Percentiles rank a stretch among this genome's conserved stretches.
These are phyloP conservation scores for Etheostoma nigrum DNA, from an alignment of 2,797 vertebrate genomes.

Conservation along the genomic window DNA sequence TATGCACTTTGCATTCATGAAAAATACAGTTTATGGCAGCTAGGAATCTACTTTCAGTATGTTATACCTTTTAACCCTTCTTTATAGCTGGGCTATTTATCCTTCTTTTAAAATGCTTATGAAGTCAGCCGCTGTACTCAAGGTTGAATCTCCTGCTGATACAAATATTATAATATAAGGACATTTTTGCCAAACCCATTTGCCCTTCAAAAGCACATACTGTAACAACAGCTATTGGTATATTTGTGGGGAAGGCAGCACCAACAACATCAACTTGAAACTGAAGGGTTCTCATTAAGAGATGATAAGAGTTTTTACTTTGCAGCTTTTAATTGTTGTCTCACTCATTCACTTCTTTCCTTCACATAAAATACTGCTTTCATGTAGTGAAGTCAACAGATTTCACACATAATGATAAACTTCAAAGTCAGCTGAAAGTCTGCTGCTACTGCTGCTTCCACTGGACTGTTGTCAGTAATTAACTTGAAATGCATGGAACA, in stretches of 20 bases:
- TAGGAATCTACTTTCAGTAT: background rate
- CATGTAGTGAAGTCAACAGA: background rate
- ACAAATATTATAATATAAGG: conserved; percentile 21
- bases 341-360: background rate
- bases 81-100: background rate
- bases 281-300: conserved; percentile 3
- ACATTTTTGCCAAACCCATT: conserved; percentile 13
- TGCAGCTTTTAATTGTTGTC: background rate
- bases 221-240: background rate
- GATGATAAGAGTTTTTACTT: background rate
- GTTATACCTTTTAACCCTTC: background rate
- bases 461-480: conserved; percentile 17
- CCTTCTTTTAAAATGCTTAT: conserved; percentile 9
- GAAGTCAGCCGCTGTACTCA: background rate
- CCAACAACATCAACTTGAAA: background rate
- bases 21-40: background rate
- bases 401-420: conserved; percentile 9
- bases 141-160: background rate
- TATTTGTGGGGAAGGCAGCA: background rate
- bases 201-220: conserved; percentile 6
- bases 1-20: background rate
- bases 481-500: background rate
- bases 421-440: conserved; percentile 25
- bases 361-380: conserved; percentile 3
- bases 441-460: conserved; percentile 4